Conservation (phyloP, 2,888 invertebrate species). For the Heliconius aoede region DNA sequence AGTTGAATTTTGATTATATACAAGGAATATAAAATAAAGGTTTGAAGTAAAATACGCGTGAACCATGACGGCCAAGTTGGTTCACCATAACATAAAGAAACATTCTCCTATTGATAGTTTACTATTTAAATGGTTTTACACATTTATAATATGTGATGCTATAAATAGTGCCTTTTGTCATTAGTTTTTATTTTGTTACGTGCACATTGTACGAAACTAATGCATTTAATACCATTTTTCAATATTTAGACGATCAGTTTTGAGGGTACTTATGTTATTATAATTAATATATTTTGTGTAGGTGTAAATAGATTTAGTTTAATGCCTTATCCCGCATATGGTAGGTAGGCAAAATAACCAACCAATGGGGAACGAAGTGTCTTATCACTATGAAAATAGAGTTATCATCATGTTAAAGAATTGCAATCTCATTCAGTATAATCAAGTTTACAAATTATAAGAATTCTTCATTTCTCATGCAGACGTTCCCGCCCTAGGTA, state of each 20-base stretch:
- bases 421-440: slow-evolving; percentile 49
- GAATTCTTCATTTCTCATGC: slow-evolving; percentile 51
- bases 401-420: not conserved
- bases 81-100: slow-evolving; percentile 81
- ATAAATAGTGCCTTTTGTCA: slow-evolving; percentile 78
- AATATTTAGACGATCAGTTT: slow-evolving; percentile 72
- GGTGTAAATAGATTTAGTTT: not conserved
- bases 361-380: too few relatives aligned
- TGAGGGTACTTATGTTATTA: slow-evolving; percentile 56
- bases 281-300: slow-evolving; percentile 36
- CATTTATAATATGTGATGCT: slow-evolving; percentile 82
- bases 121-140: slow-evolving; percentile 83
- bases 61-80: slow-evolving; percentile 81
- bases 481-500: slow-evolving; percentile 62
- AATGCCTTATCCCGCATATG: not conserved
- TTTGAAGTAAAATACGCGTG: slow-evolving; percentile 79
- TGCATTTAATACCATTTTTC: slow-evolving; percentile 76
- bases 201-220: slow-evolving; percentile 80
- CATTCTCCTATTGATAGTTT: slow-evolving; percentile 80
- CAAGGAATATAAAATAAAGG: slow-evolving; percentile 50
- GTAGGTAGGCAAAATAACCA: too few relatives aligned
- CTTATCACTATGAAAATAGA: not conserved
- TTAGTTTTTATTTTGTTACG: slow-evolving; percentile 71
- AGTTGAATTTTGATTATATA: slow-evolving; percentile 48
- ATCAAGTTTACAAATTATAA: slow-evolving; percentile 72